phyloP scores from a whole-genome alignment of 2,797 vertebrate species.

The Lacerta viridis region DNA sequence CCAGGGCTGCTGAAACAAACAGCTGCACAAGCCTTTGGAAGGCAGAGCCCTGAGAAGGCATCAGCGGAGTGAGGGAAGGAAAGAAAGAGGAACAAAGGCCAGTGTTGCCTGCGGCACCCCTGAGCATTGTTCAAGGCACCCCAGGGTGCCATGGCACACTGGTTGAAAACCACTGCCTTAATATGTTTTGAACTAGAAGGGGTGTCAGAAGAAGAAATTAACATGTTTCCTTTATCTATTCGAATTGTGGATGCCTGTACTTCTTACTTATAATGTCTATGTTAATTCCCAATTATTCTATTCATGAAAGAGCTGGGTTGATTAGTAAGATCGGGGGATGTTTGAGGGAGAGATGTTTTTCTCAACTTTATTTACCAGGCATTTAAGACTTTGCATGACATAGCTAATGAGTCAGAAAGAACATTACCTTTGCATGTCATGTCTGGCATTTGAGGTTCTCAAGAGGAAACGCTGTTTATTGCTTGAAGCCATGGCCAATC shows the following conservation, averaged over 20 bases:
- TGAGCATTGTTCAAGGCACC: too few relatives aligned
- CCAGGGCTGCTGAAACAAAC: too few relatives aligned
- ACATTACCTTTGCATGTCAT: background rate
- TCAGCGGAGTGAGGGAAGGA: too few relatives aligned
- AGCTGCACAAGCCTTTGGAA: too few relatives aligned
- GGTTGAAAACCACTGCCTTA: background rate
- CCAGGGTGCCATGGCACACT: too few relatives aligned
- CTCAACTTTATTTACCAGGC: constrained; percentile 28
- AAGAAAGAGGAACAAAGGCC: too few relatives aligned
- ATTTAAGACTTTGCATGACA: constrained; percentile 1
- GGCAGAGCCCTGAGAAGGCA: too few relatives aligned
- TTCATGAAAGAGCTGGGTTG: background rate
- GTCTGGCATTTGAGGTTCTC: background rate
- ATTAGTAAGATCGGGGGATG: background rate
- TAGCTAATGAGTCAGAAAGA: background rate
- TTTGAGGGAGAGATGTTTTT: background rate
- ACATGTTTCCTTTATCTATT: background rate
- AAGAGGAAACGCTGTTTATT: background rate
- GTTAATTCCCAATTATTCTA: constrained; percentile 17
- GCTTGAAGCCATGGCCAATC: background rate
- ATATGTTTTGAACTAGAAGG: background rate
- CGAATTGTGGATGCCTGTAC: background rate
- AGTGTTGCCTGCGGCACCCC: too few relatives aligned
- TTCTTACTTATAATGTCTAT: background rate
- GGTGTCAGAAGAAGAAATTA: background rate